Evolutionary conservation across 1,140 invertebrate species (phyloP).

Genomic region (Aphaenogaster ashmeadi): DNA sequence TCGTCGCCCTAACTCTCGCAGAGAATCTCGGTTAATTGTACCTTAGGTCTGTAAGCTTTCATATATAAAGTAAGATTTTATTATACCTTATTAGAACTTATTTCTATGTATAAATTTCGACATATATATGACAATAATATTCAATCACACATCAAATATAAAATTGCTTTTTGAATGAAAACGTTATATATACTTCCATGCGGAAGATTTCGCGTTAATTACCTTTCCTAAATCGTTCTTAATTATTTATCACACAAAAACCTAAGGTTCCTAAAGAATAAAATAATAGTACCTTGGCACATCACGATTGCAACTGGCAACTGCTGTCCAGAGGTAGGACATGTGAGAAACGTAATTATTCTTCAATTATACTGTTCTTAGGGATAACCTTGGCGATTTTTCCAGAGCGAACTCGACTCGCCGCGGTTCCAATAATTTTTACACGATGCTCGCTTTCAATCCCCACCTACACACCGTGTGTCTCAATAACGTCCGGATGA

Average conservation of each 20-base stretch:
- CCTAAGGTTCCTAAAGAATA: neutral
- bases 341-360: neutral
- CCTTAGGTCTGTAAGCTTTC: neutral
- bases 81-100: too few relatives aligned
- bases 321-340: neutral
- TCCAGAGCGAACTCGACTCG: neutral
- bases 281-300: neutral
- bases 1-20: neutral
- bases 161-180: neutral
- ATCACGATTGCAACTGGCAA: neutral
- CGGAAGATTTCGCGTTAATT: neutral
- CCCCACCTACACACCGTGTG: neutral
- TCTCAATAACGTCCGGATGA: slow-evolving; percentile 12
- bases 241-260: neutral
- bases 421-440: slow-evolving; percentile 39
- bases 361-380: neutral
- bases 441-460: neutral
- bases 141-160: neutral
- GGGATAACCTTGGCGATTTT: slow-evolving; percentile 21
- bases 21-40: slow-evolving; percentile 23
- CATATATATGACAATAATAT: neutral
- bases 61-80: neutral
- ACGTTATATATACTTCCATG: too few relatives aligned
- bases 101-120: neutral
- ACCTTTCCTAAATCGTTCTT: neutral